Base-by-base conservation (phyloP, 1,140 invertebrate genomes). In the Gryon sp. region DNA sequence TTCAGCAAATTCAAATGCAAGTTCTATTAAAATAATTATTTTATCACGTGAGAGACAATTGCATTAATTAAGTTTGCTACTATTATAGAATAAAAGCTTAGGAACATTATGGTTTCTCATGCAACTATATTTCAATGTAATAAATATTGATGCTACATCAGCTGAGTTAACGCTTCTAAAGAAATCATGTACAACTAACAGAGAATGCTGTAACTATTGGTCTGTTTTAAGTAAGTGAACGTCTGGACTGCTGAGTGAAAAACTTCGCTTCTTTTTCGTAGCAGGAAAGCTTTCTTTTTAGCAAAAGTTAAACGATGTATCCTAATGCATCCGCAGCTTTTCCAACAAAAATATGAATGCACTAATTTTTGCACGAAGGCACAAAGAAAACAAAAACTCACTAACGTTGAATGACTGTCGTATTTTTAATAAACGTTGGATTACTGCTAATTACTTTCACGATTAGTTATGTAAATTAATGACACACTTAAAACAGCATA, bases 281-380 rank as follows among this genome's bases (percentile, higher is more conserved):
- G 69, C 41, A 63, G 59, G 28, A 73, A 73, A 73, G 69, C 69
- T 73, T 65, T 57, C 32, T 26, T 41, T 43, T 8, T 45, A 34
- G 20, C 34, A 38, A 68, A 46, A 55, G 28, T 22, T 73, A 65
- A 63, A 73, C 59, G 59, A 63, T 52, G 59, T 57, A 63, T 52
- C 52, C 46, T 62, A 70, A 70, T 62, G 46, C 46, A 53, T 48
- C 43, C 24, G 16, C 30, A 57, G 32, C 59, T 57, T 30, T 53
- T 72, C 28, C 41, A 57, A 73, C 59, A 52, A 57, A 73, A 65
- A 73, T 65, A 63, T 57, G 50, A 52, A 65, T 55, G 38, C 48
- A 55, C 38, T 62, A 38, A 72, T 57, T 73, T 57, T 63, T 63
- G 50, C 20, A 6, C 20, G 38, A 26, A 40, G n/a, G 36, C n/a